Base-by-base conservation (phyloP, 2,113 vertebrate species). In the Zosterops borbonicus region DNA sequence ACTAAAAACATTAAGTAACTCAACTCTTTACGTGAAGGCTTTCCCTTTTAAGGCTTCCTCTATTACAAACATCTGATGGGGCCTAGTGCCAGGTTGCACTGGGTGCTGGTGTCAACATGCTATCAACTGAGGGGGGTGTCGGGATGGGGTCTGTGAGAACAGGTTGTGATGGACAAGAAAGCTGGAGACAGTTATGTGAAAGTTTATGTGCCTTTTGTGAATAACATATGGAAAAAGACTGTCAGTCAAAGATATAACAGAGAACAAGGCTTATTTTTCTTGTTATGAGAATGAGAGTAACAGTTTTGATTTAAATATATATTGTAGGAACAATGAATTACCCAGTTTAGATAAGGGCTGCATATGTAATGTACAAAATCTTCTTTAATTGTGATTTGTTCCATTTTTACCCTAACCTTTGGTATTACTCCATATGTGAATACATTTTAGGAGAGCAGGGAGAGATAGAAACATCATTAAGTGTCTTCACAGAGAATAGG, bases 371-470 rank as follows among this genome's bases (percentile, higher is more conserved):
- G 23, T 12, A 65, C 37, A 94, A 87, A 90, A 94, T 95, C 44
- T 82, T 87, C 58, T 90, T 95, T 85, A 87, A 90, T 81, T 91
- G 62, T 69, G 46, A 85, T 89, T 89, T 92, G 29, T 31, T 92
- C 65, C 56, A 68, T 86, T 92, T 97, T 85, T 90, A 80, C 70
- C 31, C 52, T 80, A 78, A 81, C 56, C 28, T 67, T 22, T n/a
- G 74, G 23, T 47, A 73, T 79, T 81, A 50, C n/a, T 86, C 31
- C 35, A 81, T 91, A 89, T 77, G 68, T 74, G 82, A 97, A 89
- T 63, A 50, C 49, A 39, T 83, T 96, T 90, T 56, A 65, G 63
- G 44, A 93, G 56, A 86, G 41, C 39, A 83, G 65, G 14, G 74
- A 50, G 50, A 56, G 22, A 83, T 39, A 78, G 52, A 91, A 74